Conservation (phyloP, 2,113 vertebrate species). For the Hiodon tergisus region DNA sequence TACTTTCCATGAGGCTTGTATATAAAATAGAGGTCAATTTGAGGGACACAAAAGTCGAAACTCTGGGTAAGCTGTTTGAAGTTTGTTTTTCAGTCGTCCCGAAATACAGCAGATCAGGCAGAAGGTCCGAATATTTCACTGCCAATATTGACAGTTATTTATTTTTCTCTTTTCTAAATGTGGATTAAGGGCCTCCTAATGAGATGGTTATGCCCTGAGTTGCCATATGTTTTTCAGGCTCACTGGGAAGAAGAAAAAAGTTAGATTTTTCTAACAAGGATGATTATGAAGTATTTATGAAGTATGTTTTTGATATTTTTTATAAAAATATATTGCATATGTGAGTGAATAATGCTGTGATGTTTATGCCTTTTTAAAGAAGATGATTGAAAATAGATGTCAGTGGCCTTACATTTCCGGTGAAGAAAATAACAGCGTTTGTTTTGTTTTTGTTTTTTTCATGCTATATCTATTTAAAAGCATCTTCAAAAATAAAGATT, state of each 20-base stretch:
- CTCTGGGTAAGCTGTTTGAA: constrained; percentile 39
- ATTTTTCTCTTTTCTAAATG: constrained; percentile 49
- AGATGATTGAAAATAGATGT: too few relatives aligned
- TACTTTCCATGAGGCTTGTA: neutral
- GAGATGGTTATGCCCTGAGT: constrained; percentile 62
- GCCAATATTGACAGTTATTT: constrained; percentile 63
- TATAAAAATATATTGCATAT: too few relatives aligned
- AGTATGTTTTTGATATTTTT: too few relatives aligned
- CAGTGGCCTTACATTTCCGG: too few relatives aligned
- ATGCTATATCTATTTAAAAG: too few relatives aligned
- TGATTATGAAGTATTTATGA: constrained; percentile 36
- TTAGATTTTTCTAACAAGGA: constrained; percentile 47
- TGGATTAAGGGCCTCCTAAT: constrained; percentile 59
- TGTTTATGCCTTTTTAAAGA: too few relatives aligned
- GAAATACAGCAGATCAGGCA: constrained; percentile 58
- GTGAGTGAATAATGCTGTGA: too few relatives aligned
- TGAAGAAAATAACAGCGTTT: too few relatives aligned
- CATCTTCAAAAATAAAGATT: too few relatives aligned
- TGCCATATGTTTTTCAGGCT: constrained; percentile 64
- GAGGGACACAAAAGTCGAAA: neutral
- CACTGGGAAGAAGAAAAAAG: constrained; percentile 39
- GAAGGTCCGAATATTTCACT: constrained; percentile 62
- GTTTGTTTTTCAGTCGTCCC: constrained; percentile 43
- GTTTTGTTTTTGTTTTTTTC: too few relatives aligned
- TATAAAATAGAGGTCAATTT: constrained; percentile 1